These are phyloP conservation scores for Diarsia mendica DNA, from an alignment of 2,888 invertebrate genomes.

Conservation along the genomic window DNA sequence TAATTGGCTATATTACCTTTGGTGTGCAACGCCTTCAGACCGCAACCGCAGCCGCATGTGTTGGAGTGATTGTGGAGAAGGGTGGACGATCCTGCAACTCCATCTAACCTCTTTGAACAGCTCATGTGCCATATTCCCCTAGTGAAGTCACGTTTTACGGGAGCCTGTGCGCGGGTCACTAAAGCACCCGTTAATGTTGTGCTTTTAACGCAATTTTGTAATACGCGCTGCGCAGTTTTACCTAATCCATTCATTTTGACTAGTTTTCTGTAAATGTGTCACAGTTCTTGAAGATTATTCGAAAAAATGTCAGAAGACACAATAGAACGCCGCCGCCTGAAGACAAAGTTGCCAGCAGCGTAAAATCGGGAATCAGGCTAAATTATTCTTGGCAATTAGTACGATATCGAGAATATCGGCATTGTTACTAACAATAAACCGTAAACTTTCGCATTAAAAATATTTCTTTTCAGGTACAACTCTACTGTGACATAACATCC, in stretches of 20 bases:
- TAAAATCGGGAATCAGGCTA: not conserved
- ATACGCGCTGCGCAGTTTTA: conserved; percentile 90
- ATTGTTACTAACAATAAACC: conserved; percentile 14
- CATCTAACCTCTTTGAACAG: conserved; percentile 83
- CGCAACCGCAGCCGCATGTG: conserved; percentile 93
- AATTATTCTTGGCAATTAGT: not conserved
- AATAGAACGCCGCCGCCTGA: conserved; percentile 60
- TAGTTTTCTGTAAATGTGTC: conserved; percentile 40
- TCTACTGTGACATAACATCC: not conserved
- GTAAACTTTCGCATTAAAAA: not conserved
- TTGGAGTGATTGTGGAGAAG: conserved; percentile 90
- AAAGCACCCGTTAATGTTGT: conserved; percentile 80
- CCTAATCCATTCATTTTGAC: conserved; percentile 93
- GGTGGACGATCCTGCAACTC: conserved; percentile 75
- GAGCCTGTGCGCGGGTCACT: conserved; percentile 81
- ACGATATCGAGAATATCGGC: conserved; percentile 20
- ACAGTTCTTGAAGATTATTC: conserved; percentile 61
- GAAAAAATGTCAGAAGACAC: conserved; percentile 67
- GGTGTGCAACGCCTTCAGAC: conserved; percentile 91
- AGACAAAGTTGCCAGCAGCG: conserved; percentile 56
- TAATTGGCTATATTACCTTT: conserved; percentile 90
- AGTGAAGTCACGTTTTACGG: conserved; percentile 91
- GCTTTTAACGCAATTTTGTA: conserved; percentile 83
- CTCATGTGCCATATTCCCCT: conserved; percentile 94
- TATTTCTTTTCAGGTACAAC: not conserved